These are phyloP conservation scores for Plectrocnemia conspersa DNA, from an alignment of 1,140 invertebrate species.

Conservation along the genomic window DNA sequence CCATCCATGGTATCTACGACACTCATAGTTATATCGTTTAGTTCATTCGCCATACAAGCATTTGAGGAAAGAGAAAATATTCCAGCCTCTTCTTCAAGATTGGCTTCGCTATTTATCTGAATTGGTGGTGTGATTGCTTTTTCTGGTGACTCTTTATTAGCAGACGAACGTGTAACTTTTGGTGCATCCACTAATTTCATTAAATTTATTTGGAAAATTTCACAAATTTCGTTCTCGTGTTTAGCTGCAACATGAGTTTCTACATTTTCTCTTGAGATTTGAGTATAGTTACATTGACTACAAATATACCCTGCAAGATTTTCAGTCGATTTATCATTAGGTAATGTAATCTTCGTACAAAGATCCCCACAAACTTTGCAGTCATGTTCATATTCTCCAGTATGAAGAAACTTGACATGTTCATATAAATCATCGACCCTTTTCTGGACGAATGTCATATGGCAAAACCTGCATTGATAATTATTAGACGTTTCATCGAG, in stretches of 20 bases:
- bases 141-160: too few species aligned
- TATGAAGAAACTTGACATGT: conserved; percentile 63
- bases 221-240: conserved; percentile 48
- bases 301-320: conserved; percentile 62
- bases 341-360: conserved; percentile 38
- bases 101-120: too few species aligned
- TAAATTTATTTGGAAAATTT: conserved; percentile 45
- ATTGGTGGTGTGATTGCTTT: too few species aligned
- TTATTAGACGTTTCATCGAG: conserved; percentile 20
- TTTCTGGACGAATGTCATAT: conserved; percentile 43
- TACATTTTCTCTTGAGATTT: conserved; percentile 56
- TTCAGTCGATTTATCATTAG: conserved; percentile 40
- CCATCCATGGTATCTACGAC: conserved; percentile 3
- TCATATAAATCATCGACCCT: conserved; percentile 53
- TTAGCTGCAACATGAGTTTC: conserved; percentile 55
- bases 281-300: conserved; percentile 62
- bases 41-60: conserved; percentile 7
- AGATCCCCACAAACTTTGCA: not conserved
- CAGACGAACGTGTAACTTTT: too few species aligned
- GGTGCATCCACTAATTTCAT: too few species aligned
- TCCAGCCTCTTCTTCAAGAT: conserved; percentile 4
- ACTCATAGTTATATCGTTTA: not conserved
- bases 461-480: conserved; percentile 52
- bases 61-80: conserved; percentile 14
- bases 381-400: conserved; percentile 58